Conservation (phyloP, 2,113 vertebrate species). For the Bothrops jararaca region DNA sequence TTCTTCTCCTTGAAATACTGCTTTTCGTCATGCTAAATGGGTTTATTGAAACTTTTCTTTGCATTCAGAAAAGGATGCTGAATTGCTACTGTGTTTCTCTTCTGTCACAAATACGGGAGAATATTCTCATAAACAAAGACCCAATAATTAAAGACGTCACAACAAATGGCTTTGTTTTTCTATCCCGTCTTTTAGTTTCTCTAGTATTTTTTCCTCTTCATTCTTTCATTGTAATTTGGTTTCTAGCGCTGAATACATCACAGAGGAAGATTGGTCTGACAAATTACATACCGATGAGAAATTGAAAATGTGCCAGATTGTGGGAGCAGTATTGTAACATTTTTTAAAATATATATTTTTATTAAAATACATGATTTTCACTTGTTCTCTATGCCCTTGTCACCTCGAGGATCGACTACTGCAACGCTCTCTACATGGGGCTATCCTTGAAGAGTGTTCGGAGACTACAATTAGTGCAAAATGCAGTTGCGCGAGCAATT, state of each 20-base stretch:
- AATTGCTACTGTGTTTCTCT: not conserved
- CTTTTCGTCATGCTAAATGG: slow-evolving; percentile 10
- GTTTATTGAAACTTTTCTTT: not conserved
- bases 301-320: slow-evolving; percentile 44
- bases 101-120: slow-evolving; percentile 16
- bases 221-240: slow-evolving; percentile 33
- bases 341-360: slow-evolving; percentile 41
- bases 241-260: slow-evolving; percentile 54
- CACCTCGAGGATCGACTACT: too few relatives aligned
- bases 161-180: slow-evolving; percentile 20
- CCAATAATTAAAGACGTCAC: slow-evolving; percentile 3
- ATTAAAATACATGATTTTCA: slow-evolving; percentile 17
- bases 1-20: not conserved
- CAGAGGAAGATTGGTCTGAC: slow-evolving; percentile 43
- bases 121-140: not conserved
- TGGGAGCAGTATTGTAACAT: slow-evolving; percentile 39
- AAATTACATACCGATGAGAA: slow-evolving; percentile 39
- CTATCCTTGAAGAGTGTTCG: too few relatives aligned
- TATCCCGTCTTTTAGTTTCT: slow-evolving; percentile 42
- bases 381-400: slow-evolving; percentile 6
- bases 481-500: too few relatives aligned
- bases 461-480: too few relatives aligned
- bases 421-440: too few relatives aligned
- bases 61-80: slow-evolving; percentile 8
- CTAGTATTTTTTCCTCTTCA: slow-evolving; percentile 43